Base-by-base conservation (phyloP, 2,888 invertebrate genomes). In the Camponotus fellah region DNA sequence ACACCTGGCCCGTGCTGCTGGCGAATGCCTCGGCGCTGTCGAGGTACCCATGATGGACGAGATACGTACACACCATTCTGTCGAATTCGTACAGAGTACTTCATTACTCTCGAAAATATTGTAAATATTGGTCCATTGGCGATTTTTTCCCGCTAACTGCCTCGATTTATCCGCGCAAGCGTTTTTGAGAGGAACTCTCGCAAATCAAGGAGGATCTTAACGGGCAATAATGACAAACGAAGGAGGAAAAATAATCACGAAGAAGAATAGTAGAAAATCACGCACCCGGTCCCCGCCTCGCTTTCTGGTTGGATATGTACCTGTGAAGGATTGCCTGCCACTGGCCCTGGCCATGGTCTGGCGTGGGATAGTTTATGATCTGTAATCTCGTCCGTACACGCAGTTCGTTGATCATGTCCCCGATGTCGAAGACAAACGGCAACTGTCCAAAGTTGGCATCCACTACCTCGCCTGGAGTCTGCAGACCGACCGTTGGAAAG, bases 371-470 rank as follows among this genome's bases (percentile, higher is more conserved):
- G 95, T 98, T 97, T 94, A 98, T 97, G 92, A 99, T 98, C 92
- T 98, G 97, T 92, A 96, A 95, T 89, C 97, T 96, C 40, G 98
- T 98, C 94, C 98, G 97, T 89, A 97, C 97, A 93, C 97, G 96
- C 95, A 99, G 96, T 95, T 99, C 99, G 93, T 97, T 97, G 96
- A 99, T 97, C 97, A 99, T 99, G 94, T 99, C 99, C 95, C 98
- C 98, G 92, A 99, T 99, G 95, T 99, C 99, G 96, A 99, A 99
- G 93, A 98, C 97, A 95, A 99, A 99, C 26, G 99, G 99, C 92
- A 97, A 97, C 95, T 99, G 99, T 0, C 99, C 99, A 95, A 99
- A 99, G 96, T 99, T 99, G 2, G 99, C 99, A 95, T 99, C 99
- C 77, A 99, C 98, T 88, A 99, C 98, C 96, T 99, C 99, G 71